A percentile compares a stretch with the other conserved stretches of the same genome.
These are phyloP conservation scores for Dynastes grantii DNA, from an alignment of 2,888 invertebrate species.

Conservation along the genomic window DNA sequence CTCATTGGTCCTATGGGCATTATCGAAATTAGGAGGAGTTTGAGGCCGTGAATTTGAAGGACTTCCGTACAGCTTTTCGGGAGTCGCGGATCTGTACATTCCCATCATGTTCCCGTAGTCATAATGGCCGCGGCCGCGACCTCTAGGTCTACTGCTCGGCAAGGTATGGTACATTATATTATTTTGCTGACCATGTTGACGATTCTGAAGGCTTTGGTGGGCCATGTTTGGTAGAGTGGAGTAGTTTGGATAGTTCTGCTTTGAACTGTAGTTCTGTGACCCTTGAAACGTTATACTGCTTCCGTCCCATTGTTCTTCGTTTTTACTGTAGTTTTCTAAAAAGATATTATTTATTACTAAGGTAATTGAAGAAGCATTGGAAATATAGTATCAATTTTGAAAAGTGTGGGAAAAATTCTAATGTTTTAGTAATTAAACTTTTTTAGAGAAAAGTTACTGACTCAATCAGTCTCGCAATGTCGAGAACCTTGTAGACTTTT, in stretches of 20 bases:
- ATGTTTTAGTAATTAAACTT: no score
- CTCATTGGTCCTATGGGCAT: slow-evolving; percentile 61
- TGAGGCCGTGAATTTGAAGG: slow-evolving; percentile 66
- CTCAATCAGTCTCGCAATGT: no score
- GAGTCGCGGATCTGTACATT: slow-evolving; percentile 68
- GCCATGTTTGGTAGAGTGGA: slow-evolving; percentile 46
- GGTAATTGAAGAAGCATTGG: no score
- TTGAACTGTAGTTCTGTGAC: slow-evolving; percentile 48
- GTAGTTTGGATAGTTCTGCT: slow-evolving; percentile 46
- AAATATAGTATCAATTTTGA: no score
- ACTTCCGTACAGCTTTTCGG: slow-evolving; percentile 68
- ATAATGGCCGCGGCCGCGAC: slow-evolving; percentile 75
- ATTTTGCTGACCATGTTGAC: slow-evolving; percentile 56
- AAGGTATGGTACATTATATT: slow-evolving; percentile 77
- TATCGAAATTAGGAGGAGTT: slow-evolving; percentile 61
- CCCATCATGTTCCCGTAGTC: slow-evolving; percentile 68
- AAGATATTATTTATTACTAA: slow-evolving; percentile 2
- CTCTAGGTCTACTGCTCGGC: slow-evolving; percentile 73
- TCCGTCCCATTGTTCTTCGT: slow-evolving; percentile 71
- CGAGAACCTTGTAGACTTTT: no score
- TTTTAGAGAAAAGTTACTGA: no score
- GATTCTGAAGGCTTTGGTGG: slow-evolving; percentile 52
- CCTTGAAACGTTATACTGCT: slow-evolving; percentile 71
- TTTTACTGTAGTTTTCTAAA: slow-evolving; percentile 49
- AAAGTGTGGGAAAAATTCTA: no score